A percentile compares a stretch with the other conserved stretches of the same genome.
Conservation (phyloP, 2,797 vertebrate genomes). For the Dendrocincla fuliginosa region DNA sequence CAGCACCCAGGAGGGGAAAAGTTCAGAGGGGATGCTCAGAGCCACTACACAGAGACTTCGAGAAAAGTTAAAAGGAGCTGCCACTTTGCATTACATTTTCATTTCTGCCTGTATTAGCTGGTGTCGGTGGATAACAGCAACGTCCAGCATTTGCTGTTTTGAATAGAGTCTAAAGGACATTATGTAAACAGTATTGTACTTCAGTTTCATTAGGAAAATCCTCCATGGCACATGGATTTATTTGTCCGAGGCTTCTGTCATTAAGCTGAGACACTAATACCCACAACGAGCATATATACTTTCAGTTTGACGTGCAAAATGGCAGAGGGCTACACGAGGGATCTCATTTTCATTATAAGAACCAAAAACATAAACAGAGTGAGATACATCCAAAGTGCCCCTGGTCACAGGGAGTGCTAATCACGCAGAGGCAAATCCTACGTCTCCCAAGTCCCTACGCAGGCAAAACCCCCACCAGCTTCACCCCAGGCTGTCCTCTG, state of each 20-base stretch:
- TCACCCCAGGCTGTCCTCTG: background rate
- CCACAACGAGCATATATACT: conserved; percentile 47
- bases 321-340: conserved; percentile 60
- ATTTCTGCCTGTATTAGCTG: conserved; percentile 16
- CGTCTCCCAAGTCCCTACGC: rapidly evolving
- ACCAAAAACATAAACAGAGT: conserved; percentile 59
- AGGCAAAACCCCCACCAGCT: background rate
- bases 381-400: conserved; percentile 17
- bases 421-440: background rate
- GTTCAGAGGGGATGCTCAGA: conserved; percentile 68
- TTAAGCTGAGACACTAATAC: conserved; percentile 67
- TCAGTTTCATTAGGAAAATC: conserved; percentile 69
- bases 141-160: conserved; percentile 32
- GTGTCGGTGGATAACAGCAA: background rate
- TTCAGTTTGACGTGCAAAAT: conserved; percentile 54
- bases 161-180: conserved; percentile 66
- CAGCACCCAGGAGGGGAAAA: conserved; percentile 35
- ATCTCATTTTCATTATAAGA: conserved; percentile 68
- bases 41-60: background rate
- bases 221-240: conserved; percentile 65
- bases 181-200: conserved; percentile 61
- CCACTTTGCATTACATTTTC: conserved; percentile 35
- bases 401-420: conserved; percentile 30
- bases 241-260: conserved; percentile 52
- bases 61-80: conserved; percentile 33